phyloP scores from a whole-genome alignment of 2,888 invertebrate genomes.

The Caenorhabditis plicata region DNA sequence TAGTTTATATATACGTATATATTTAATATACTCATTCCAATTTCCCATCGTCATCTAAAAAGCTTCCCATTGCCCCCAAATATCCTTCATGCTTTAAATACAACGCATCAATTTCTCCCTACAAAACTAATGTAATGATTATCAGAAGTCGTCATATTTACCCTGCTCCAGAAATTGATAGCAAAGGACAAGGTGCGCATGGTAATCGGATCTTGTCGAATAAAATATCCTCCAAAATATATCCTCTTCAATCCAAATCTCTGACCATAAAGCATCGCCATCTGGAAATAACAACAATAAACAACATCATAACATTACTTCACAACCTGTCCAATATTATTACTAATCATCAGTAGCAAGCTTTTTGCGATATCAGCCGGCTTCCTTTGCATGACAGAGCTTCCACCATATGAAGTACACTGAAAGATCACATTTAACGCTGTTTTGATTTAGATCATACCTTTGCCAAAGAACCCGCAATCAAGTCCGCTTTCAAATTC shows the following conservation, averaged over 20 bases:
- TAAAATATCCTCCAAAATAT: slow-evolving; percentile 77
- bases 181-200: slow-evolving; percentile 76
- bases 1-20: too few relatives aligned
- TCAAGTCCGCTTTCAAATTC: slow-evolving; percentile 73
- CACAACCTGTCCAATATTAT: slow-evolving; percentile 73
- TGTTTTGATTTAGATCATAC: slow-evolving; percentile 58
- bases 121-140: slow-evolving; percentile 6
- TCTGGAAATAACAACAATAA: slow-evolving; percentile 67
- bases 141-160: slow-evolving; percentile 31
- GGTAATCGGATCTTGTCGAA: slow-evolving; percentile 75
- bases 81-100: slow-evolving; percentile 77
- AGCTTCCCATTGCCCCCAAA: slow-evolving; percentile 76
- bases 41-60: slow-evolving; percentile 67
- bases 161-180: slow-evolving; percentile 76
- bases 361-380: slow-evolving; percentile 69
- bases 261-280: slow-evolving; percentile 75
- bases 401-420: slow-evolving; percentile 18
- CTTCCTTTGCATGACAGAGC: too few relatives aligned
- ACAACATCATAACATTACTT: background rate
- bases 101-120: slow-evolving; percentile 73
- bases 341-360: slow-evolving; percentile 74
- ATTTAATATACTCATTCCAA: too few relatives aligned
- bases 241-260: slow-evolving; percentile 73
- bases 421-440: background rate
- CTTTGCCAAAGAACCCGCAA: slow-evolving; percentile 76